Evolutionary conservation across 2,113 vertebrate genomes (phyloP), one percentile per base, ranked within the genome.

Genomic region (Heptranchias perlo): DNA sequence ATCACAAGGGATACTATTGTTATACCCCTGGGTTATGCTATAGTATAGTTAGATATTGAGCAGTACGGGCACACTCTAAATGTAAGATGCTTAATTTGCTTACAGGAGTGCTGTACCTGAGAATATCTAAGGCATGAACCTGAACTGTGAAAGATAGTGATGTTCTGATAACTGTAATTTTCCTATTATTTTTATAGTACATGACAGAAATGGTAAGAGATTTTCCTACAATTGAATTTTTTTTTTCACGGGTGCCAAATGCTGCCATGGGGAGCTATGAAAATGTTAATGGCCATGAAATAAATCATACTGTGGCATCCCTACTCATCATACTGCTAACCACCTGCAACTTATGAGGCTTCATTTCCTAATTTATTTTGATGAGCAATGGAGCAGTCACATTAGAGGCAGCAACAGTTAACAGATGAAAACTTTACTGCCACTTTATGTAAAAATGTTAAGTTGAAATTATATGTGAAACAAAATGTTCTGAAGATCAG

Each of bases 371-470:
- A 69, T 95, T 47, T 21, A 95, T 95, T 69, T 69, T 35, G 44
- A 95, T 69, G 65, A 95, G 94, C 35, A 64, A 62, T 93, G 89
- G 89, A 93, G 58, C n/a, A 39, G 35, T 93, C 89, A 93, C 35
- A 92, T 8, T 39, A 93, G 35, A 39, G 58, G 35, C 89, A 93
- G 89, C 35, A 21, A 82, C 14, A 93, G 54, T 23, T 93, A 93
- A 62, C 64, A 61, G 58, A 62, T 93, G 89, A 64, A 64, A n/a
- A 61, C 54, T 92, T 61, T 16, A 16, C 39, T 52, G 47, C 54
- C 35, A 21, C 31, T 16, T 62, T n/a, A 92, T 39, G 35, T 21
- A 62, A 62, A 92, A 82, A 44, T 21, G 64, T n/a, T 54, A 44
- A 92, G 89, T 54, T 92, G 89, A 58, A 54, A 91, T 35, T 31